Percentiles rank a stretch among this genome's conserved stretches.
Conservation (phyloP, 2,797 vertebrate genomes). For the Menidia menidia region DNA sequence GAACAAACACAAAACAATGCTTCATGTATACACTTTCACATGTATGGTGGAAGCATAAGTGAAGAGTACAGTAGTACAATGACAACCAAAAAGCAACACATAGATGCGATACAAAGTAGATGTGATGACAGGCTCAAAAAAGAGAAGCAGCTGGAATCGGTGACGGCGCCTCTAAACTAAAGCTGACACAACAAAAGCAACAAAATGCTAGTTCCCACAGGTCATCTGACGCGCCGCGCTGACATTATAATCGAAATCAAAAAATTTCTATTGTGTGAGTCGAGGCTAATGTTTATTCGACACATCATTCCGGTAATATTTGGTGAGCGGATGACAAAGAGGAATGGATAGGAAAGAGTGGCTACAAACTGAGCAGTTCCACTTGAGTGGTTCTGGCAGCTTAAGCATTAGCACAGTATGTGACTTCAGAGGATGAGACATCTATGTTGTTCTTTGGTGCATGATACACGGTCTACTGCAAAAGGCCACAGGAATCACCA, state of each 20-base stretch:
- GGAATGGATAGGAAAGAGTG: constrained; percentile 49
- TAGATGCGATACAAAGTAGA: constrained; percentile 92
- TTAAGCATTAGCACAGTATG: constrained; percentile 69
- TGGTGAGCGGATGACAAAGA: constrained; percentile 54
- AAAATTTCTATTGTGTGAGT: constrained; percentile 50
- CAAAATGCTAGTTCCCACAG: constrained; percentile 71
- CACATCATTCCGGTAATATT: constrained; percentile 56
- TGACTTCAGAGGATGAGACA: constrained; percentile 67
- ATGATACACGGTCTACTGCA: constrained; percentile 69
- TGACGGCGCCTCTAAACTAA: constrained; percentile 89
- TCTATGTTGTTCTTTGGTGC: constrained; percentile 72
- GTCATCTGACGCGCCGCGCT: constrained; percentile 60
- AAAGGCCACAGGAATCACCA: constrained; percentile 72
- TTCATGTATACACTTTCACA: constrained; percentile 80
- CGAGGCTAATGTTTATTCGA: constrained; percentile 55
- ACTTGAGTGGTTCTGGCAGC: constrained; percentile 66
- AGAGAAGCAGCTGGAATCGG: constrained; percentile 94
- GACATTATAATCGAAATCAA: constrained; percentile 55
- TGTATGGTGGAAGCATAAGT: constrained; percentile 84
- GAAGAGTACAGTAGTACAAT: constrained; percentile 88
- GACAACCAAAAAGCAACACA: constrained; percentile 93
- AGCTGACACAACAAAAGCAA: constrained; percentile 80
- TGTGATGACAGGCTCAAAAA: constrained; percentile 93
- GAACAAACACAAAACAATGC: constrained; percentile 78
- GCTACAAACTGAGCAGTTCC: constrained; percentile 63